Evolutionary conservation across 2,888 invertebrate species (phyloP).

Genomic region (Ectemnius lituratus): DNA sequence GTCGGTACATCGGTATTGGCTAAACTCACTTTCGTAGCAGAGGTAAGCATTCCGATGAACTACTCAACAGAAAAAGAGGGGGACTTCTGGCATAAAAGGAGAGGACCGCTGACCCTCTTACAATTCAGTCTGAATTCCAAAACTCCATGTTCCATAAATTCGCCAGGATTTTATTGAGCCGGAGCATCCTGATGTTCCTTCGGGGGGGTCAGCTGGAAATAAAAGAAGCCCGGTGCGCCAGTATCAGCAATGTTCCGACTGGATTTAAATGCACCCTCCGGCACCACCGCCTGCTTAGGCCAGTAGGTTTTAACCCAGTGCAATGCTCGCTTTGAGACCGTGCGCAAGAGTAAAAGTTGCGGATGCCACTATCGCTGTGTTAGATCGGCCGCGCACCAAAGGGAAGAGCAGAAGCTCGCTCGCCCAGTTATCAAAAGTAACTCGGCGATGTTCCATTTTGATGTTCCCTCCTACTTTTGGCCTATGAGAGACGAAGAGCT

Average conservation of each 20-base stretch:
- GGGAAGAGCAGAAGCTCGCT: conserved; percentile 12
- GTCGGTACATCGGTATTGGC: neutral
- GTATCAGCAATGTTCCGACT: too few relatives aligned
- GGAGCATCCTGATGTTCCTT: conserved; percentile 6
- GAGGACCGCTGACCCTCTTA: conserved; percentile 2
- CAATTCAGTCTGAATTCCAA: neutral
- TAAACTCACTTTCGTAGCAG: too few relatives aligned
- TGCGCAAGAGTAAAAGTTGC: neutral
- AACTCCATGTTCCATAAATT: neutral
- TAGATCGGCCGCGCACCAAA: neutral
- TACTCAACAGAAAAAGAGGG: neutral
- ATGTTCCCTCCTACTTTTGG: conserved; percentile 28
- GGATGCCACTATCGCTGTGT: conserved; percentile 29
- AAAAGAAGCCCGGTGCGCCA: too few relatives aligned
- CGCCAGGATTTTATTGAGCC: neutral
- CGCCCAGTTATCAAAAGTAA: conserved; percentile 45
- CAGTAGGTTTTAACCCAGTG: neutral
- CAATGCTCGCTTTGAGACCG: conserved; percentile 5
- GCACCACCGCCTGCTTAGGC: too few relatives aligned
- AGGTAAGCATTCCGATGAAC: neutral
- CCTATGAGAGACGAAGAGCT: neutral
- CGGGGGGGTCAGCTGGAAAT: too few relatives aligned
- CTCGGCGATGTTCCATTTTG: conserved; percentile 55
- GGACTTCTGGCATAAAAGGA: neutral
- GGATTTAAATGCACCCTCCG: too few relatives aligned